A percentile compares a stretch with the other conserved stretches of the same genome.
These are phyloP conservation scores for Ceuthmochares aereus DNA, from an alignment of 2,113 vertebrate species.

Conservation along the genomic window DNA sequence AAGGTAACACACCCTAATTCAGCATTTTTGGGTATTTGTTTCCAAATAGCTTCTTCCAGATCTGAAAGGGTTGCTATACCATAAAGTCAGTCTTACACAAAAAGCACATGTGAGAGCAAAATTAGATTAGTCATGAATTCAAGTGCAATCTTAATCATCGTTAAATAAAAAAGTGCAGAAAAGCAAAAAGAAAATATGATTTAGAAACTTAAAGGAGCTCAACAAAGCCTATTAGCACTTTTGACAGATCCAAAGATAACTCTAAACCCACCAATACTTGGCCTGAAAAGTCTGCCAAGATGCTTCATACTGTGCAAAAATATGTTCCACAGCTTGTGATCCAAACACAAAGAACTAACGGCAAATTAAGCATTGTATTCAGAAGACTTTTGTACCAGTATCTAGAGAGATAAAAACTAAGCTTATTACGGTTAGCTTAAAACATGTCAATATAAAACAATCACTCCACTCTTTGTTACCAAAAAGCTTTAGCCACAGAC, in stretches of 20 bases:
- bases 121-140: slow-evolving; percentile 68
- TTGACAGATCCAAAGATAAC: slow-evolving; percentile 86
- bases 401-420: slow-evolving; percentile 36
- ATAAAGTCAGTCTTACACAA: slow-evolving; percentile 39
- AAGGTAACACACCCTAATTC: not conserved
- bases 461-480: slow-evolving; percentile 26
- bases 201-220: slow-evolving; percentile 81
- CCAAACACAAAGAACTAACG: slow-evolving; percentile 82
- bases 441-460: slow-evolving; percentile 1
- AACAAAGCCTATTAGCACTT: slow-evolving; percentile 86
- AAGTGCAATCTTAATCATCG: slow-evolving; percentile 63
- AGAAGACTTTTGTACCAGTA: slow-evolving; percentile 64
- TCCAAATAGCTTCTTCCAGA: not conserved
- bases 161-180: slow-evolving; percentile 69
- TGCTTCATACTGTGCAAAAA: slow-evolving; percentile 84
- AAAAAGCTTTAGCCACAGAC: slow-evolving; percentile 41
- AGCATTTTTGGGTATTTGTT: not conserved
- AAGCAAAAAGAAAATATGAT: slow-evolving; percentile 83
- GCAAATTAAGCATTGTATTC: slow-evolving; percentile 73
- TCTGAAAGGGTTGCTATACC: not conserved
- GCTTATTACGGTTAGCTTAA: slow-evolving; percentile 47
- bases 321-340: slow-evolving; percentile 86
- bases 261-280: slow-evolving; percentile 82
- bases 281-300: slow-evolving; percentile 85
- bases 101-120: slow-evolving; percentile 57